These are phyloP conservation scores for Adelognathus sp. DNA, from an alignment of 2,888 invertebrate species.

Conservation along the genomic window DNA sequence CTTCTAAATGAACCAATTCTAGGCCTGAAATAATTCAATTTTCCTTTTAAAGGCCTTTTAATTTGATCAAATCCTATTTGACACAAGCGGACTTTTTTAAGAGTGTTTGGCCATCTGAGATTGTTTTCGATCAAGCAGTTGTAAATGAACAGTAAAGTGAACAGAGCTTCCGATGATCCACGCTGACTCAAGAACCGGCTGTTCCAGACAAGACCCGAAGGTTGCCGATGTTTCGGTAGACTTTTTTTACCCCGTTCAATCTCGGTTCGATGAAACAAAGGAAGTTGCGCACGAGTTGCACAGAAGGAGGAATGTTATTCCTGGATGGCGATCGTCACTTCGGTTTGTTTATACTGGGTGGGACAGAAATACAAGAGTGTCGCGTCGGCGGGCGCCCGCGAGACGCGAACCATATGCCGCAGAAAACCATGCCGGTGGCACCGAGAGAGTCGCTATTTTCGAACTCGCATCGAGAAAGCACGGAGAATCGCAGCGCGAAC, in stretches of 20 bases:
- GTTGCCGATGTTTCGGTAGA: neutral
- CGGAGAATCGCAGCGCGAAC: neutral
- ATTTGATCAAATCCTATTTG: no score
- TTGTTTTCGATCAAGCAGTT: no score
- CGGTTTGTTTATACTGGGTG: slow-evolving; percentile 78
- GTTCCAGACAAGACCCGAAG: no score
- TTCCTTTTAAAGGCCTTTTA: no score
- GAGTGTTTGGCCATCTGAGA: no score
- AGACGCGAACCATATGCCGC: slow-evolving; percentile 77
- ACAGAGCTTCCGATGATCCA: no score
- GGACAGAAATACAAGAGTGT: slow-evolving; percentile 80
- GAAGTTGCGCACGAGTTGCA: slow-evolving; percentile 26
- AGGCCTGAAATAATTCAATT: no score
- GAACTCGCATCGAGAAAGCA: slow-evolving; percentile 38
- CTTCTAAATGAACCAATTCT: no score
- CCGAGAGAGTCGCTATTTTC: slow-evolving; percentile 57
- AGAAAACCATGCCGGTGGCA: slow-evolving; percentile 59
- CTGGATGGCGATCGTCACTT: slow-evolving; percentile 77
- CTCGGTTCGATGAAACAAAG: slow-evolving; percentile 17
- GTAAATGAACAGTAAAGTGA: no score
- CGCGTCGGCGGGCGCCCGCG: slow-evolving; percentile 65
- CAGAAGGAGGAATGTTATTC: slow-evolving; percentile 72
- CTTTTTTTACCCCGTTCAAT: neutral
- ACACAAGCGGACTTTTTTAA: no score
- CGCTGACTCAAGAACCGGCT: no score